phyloP scores from a whole-genome alignment of 2,113 vertebrate species.

The Cisticola juncidis region DNA sequence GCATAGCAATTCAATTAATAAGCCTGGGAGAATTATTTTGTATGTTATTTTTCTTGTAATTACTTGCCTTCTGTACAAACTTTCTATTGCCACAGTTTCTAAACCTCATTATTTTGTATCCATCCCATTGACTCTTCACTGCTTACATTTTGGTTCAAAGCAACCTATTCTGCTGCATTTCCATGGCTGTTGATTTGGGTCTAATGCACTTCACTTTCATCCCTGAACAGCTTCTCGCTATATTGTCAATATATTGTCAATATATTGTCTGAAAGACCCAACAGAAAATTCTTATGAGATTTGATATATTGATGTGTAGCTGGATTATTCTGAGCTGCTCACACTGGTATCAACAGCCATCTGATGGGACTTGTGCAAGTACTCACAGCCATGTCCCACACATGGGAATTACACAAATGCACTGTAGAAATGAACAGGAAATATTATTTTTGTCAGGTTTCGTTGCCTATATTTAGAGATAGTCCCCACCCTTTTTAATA shows the following conservation, averaged over 20 bases:
- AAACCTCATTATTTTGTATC: neutral
- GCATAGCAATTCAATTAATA: neutral
- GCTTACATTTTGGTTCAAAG: neutral
- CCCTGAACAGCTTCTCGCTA: neutral
- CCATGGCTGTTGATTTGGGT: neutral
- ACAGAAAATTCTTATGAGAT: neutral
- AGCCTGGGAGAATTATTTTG: neutral
- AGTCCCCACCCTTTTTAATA: neutral
- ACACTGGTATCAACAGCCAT: neutral
- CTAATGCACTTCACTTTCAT: neutral
- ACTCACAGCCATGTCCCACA: neutral
- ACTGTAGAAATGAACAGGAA: neutral
- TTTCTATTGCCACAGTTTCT: neutral
- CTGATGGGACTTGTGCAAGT: neutral
- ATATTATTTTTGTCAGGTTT: neutral
- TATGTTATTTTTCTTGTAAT: neutral
- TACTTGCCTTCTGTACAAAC: neutral
- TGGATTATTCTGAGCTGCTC: neutral
- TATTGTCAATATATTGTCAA: neutral
- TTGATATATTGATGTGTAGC: neutral
- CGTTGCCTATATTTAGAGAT: neutral
- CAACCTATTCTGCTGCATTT: neutral
- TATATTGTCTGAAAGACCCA: neutral
- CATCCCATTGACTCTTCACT: neutral
- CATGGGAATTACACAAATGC: neutral